Evolutionary conservation across 1,140 invertebrate genomes (phyloP), one percentile per base, ranked within the genome.

Genomic region (Ceratina japonica): DNA sequence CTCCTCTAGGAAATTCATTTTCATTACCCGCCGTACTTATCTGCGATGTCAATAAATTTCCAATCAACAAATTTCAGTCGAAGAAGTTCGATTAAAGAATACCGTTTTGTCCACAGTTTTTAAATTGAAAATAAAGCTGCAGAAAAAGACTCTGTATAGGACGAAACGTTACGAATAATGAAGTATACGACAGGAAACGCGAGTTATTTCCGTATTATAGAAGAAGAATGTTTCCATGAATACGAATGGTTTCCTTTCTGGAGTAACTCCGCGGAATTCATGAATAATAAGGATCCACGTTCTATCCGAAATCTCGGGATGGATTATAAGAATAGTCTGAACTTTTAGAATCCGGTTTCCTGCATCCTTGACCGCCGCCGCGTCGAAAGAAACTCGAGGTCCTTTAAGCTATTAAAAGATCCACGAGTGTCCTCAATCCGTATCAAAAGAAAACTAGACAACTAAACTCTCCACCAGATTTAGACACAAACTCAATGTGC

Each of bases 1-100:
- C 22, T 66, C 7, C 20, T 16, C 13, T 49, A 20, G n/a, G 51
- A 27, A n/a, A 68, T 68, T 54, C 22, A 68, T 68, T 68, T 68
- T 54, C 22, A 10, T 27, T 12, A 24, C 3, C 20, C 12, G 16
- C 27, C 4, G 27, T 31, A 31, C 27, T 5, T 49, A 56, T 2
- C n/a, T 18, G 16, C 8, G 10, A 44, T 10, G 37, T 44, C 37
- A 8, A 69, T 27, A 22, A 12, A 5, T 68, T 52, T 27, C 37
- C 37, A 44, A 44, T 52, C 15, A n/a, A n/a, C n/a, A n/a, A n/a
- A n/a, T n/a, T n/a, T n/a, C n/a, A 7, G 24, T 31, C 10, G 51
- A 31, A 69, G 12, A n/a, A n/a, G 13, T 2, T 18, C 10, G 3
- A n/a, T 4, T 20, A 44, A 65, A 65, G 49, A 65, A 49, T 64